Base-by-base conservation (phyloP, 2,113 vertebrate species). In the Canis aureus region DNA sequence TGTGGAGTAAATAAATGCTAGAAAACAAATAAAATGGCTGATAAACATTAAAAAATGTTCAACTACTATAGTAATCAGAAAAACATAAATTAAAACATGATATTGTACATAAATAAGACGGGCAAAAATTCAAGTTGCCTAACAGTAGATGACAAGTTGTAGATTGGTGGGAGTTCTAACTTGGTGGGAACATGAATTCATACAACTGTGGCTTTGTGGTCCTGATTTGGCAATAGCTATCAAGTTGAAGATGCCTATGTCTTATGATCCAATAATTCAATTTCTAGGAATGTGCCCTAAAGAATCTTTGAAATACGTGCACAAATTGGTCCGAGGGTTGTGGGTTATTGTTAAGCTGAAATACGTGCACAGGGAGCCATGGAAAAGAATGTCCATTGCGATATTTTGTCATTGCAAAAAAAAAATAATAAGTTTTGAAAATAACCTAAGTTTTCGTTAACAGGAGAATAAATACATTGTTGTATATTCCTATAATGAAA, bases 31-130 rank as follows among this genome's bases (percentile, higher is more conserved):
- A 92, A 92, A 94, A 38, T 92, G 38, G 4, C 15, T 59, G 85
- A 62, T 79, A 81, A 94, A 43, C 67, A 86, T 78, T n/a, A 92
- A 96, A 86, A 67, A 62, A 76, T 29, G 66, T 57, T 93, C 38
- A 79, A 91, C 11, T 80, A 9, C 16, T 80, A 3, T 4, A 89
- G 69, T 19, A 62, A 95, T 74, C n/a, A 87, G 32, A 79, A 92
- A 92, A 96, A 32, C 25, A 3, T 16, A 88, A 96, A 27, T 82
- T 83, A 87, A 74, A 91, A 71, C 12, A 91, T 80, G 6, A 49
- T 66, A 49, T 1, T 60, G 22, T 25, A 79, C 11, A 81, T 49
- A 93, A 95, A 84, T 43, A 87, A 93, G 67, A 90, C 11, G n/a
- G 29, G 38, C 43, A 59, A 91, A 95, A 67, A 49, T 25, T 43